Evolutionary conservation across 2,113 vertebrate species (phyloP).

Genomic region (Glareola pratincola): DNA sequence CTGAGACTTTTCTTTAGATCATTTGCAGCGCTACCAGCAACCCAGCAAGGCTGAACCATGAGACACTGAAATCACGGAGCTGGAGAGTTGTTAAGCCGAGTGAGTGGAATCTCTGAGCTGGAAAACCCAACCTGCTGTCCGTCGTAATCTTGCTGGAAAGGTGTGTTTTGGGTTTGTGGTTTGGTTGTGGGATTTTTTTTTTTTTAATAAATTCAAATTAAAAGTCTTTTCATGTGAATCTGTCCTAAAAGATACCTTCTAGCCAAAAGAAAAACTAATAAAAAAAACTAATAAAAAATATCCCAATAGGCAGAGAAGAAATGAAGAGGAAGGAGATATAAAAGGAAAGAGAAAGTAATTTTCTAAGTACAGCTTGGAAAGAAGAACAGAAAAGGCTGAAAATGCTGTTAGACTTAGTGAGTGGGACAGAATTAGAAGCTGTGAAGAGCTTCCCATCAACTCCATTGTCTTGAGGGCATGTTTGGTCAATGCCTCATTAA

Average conservation of each 20-base stretch:
- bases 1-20: background rate
- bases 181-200: background rate
- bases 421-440: background rate
- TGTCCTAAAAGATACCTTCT: background rate
- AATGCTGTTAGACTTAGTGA: background rate
- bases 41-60: background rate
- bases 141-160: background rate
- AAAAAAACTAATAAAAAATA: background rate
- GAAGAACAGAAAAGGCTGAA: background rate
- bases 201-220: background rate
- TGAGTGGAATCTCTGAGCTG: background rate
- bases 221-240: background rate
- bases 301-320: background rate
- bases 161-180: background rate
- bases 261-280: background rate
- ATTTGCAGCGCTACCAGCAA: background rate
- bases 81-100: background rate
- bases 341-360: background rate
- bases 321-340: background rate
- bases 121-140: background rate
- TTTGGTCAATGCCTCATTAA: background rate
- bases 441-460: background rate
- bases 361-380: background rate
- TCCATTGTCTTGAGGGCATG: background rate
- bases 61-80: background rate